Evolutionary conservation across 2,888 invertebrate species (phyloP), one percentile per base, ranked within the genome.

Genomic region (Agonopterix arenella): DNA sequence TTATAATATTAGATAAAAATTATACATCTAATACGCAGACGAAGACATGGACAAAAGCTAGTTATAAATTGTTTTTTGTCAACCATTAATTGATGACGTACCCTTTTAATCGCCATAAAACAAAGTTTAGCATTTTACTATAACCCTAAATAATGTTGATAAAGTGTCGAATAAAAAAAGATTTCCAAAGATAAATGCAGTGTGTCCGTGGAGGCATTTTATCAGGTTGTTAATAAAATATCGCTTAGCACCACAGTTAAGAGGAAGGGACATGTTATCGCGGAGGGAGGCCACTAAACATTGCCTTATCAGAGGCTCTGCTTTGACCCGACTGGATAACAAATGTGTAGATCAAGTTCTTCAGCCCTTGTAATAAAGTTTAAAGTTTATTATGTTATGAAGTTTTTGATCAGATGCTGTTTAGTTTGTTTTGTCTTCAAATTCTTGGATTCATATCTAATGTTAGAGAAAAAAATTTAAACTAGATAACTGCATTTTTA

Each of bases 101-200:
- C 28, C 28, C 28, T 28, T 28, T 28, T 28, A 28, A 28, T 28
- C 28, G 7, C 5, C 13, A 61, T 54, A 57, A 61, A 52, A 55
- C 55, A 56, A 58, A 55, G 61, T 58, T 74, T 62, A 68, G 68
- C 61, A 66, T 77, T 78, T 84, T 28, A 84, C 81, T 77, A 64
- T 64, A 61, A 60, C 73, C 68, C 72, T 85, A 84, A 84, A 84
- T 83, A 82, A 84, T 68, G 70, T 76, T 80, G 84, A 84, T 84
- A 82, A 80, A 83, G 72, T 69, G 68, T 60, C 70, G 69, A 77
- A 81, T 80, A 80, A 85, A 86, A 42, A 77, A 80, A 79, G 76
- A 77, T 81, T 64, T 67, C 65, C 55, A 60, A 60, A 78, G 81
- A 84, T 83, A 84, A 80, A 80, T 70, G 66, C 60, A 57, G 60